Base-by-base conservation (phyloP, 2,888 invertebrate species). In the Timema podura region DNA sequence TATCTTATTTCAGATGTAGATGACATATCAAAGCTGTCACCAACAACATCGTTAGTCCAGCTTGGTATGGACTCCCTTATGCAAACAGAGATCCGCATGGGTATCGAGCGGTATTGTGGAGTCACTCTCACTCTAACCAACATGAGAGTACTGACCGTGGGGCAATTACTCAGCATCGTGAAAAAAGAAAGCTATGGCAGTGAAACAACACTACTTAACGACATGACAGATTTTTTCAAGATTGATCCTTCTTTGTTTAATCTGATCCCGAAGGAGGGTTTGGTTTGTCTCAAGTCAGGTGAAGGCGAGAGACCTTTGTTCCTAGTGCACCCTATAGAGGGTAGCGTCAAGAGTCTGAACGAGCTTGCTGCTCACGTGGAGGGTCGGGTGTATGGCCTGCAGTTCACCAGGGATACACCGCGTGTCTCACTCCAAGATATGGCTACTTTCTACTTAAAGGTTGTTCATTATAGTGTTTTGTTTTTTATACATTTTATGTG, bases 71-170 rank as follows among this genome's bases (percentile, higher is more conserved):
- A 98, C 80, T 98, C 98, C 3, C 83, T 98, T 75, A 98, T 98
- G 98, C 96, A 97, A 65, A 96, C 98, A 2, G 98, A 98, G 85
- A 96, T 98, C 79, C 98, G 97, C 81, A 96, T 96, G 83, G 93
- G 93, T 0, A 83, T 97, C 68, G 96, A 97, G 81, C 87, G 96
- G 70, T 93, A 92, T 78, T 96, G 91, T 83, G 97, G 98, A 81
- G 83, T 98, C 72, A 89, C 93, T 30, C 84, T 98, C 72, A 91
- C 92, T 73, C 92, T 96, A 76, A 93, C 94, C 81, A 96, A 97
- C 82, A 95, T 98, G 77, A 88, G 97, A 74, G 87, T 85, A 68
- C 84, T 96, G 65, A 95, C 93, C 0, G 91, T 96, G 78, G 90
- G 87, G 45, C n/a, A n/a, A n/a, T n/a, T n/a, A n/a, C n/a, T n/a